phyloP scores from a whole-genome alignment of 1,140 invertebrate species.

The Periplaneta americana region DNA sequence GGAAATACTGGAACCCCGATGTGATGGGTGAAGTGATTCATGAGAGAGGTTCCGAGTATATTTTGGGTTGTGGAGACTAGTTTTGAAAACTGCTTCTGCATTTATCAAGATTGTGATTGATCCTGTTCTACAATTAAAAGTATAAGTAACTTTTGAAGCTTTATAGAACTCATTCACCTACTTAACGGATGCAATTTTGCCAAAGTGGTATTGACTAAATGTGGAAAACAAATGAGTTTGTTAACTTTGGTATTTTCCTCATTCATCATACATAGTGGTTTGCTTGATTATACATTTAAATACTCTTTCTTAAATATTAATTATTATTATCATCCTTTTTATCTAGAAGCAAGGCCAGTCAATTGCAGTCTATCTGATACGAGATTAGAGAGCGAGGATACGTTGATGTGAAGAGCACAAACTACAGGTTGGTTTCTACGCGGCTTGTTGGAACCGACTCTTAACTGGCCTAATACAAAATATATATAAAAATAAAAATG shows the following conservation, averaged over 20 bases:
- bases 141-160: constrained; percentile 23
- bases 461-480: constrained; percentile 19
- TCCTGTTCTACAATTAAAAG: constrained; percentile 20
- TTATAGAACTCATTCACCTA: constrained; percentile 22
- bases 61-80: constrained; percentile 24
- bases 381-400: background rate
- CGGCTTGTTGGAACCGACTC: background rate
- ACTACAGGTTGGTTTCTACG: background rate
- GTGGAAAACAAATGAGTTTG: constrained; percentile 19
- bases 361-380: constrained; percentile 19
- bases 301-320: constrained; percentile 22
- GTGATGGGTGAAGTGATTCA: constrained; percentile 18
- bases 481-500: background rate
- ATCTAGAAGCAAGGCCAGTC: constrained; percentile 20
- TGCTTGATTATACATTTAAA: constrained; percentile 23
- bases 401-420: background rate
- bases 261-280: constrained; percentile 21
- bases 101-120: constrained; percentile 24
- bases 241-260: constrained; percentile 23
- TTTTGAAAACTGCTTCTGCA: constrained; percentile 24
- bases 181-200: constrained; percentile 22
- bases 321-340: constrained; percentile 20
- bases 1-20: constrained; percentile 14
- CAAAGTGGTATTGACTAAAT: constrained; percentile 22
- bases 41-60: constrained; percentile 20